Conservation (phyloP, 2,797 vertebrate genomes). For the Mus caroli region DNA sequence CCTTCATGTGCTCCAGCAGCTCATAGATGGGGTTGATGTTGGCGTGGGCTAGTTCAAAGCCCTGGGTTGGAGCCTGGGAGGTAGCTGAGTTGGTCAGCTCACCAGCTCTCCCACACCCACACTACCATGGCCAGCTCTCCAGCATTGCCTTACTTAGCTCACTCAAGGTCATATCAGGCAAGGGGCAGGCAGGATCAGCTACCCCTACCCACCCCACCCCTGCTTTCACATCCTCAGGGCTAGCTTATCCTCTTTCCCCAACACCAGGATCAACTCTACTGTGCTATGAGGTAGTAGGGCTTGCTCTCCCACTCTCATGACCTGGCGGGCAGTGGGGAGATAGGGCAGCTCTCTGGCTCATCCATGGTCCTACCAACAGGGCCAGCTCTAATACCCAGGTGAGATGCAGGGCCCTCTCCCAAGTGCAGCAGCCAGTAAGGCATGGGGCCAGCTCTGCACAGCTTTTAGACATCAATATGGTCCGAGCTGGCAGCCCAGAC, state of each 20-base stretch:
- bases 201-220: background rate
- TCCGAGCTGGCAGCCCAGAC: background rate
- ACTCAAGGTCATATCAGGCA: background rate
- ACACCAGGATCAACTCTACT: background rate
- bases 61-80: background rate
- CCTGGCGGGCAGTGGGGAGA: background rate
- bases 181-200: background rate
- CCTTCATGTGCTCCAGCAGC: background rate
- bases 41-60: background rate
- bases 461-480: background rate
- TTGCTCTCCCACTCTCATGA: background rate
- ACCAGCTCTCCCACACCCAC: background rate
- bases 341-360: background rate
- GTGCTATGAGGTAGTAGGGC: background rate
- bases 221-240: background rate
- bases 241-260: background rate
- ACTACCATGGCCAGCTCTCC: background rate
- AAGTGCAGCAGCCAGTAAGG: background rate
- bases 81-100: background rate
- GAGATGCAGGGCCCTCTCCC: background rate
- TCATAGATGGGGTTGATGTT: background rate
- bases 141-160: background rate
- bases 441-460: background rate
- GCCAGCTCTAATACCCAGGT: background rate
- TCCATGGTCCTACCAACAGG: background rate